phyloP scores from a whole-genome alignment of 2,888 invertebrate genomes.

The Aelia acuminata region DNA sequence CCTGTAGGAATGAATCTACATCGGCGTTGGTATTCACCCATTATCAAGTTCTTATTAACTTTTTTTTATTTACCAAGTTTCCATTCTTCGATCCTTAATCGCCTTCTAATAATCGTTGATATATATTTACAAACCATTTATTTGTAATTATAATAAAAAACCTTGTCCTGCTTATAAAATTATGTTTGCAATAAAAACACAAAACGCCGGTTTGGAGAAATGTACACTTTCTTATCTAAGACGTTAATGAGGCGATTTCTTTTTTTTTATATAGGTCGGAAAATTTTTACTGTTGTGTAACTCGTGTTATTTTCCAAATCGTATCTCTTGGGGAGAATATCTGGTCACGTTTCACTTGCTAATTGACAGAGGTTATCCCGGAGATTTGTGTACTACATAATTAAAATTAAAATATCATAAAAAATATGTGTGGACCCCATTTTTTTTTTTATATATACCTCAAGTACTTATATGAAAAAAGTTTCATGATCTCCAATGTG shows the following conservation, averaged over 20 bases:
- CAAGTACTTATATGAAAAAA: neutral
- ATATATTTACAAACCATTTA: no score
- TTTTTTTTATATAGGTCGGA: neutral
- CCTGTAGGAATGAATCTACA: conserved; percentile 8
- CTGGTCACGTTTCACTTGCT: neutral
- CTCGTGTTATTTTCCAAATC: neutral
- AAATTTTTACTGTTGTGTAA: neutral
- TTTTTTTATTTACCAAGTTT: neutral
- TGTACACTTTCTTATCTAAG: neutral
- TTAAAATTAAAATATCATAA: neutral
- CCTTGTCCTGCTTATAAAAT: no score
- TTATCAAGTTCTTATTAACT: neutral
- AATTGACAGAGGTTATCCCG: neutral
- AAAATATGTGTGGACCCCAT: neutral
- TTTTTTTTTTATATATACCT: neutral
- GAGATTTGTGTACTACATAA: neutral
- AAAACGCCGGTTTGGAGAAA: neutral
- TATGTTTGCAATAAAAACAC: no score
- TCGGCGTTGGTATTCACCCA: neutral
- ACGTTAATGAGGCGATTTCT: neutral
- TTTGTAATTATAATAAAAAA: no score
- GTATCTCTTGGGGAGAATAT: neutral
- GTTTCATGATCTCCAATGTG: no score
- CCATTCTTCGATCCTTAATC: no score
- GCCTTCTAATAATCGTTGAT: neutral